phyloP scores from a whole-genome alignment of 2,888 invertebrate species.

The Metopia argyrocephala region DNA sequence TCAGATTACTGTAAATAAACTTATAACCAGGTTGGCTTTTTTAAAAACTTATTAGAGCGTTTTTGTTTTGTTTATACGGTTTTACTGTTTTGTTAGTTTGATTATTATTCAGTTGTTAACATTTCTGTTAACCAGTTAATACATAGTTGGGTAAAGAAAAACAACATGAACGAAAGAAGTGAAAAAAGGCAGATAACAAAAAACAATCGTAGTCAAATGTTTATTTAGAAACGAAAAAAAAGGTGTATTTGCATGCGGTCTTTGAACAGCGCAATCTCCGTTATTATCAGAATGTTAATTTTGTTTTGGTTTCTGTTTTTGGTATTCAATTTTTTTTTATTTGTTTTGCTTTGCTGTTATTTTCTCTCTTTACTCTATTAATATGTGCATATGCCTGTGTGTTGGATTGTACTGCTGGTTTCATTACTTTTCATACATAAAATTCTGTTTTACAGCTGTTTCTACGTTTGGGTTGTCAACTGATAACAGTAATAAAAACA shows the following conservation, averaged over 20 bases:
- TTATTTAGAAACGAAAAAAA: constrained; percentile 46
- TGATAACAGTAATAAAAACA: constrained; percentile 55
- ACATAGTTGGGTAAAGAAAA: constrained; percentile 15
- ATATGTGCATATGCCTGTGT: constrained; percentile 1
- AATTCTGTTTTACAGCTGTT: constrained; percentile 62
- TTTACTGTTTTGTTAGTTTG: too few species aligned
- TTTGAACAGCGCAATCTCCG: constrained; percentile 63
- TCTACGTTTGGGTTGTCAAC: constrained; percentile 60
- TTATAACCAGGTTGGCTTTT: too few species aligned
- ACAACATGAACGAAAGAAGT: constrained; percentile 24
- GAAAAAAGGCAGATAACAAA: background rate
- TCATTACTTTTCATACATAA: constrained; percentile 7
- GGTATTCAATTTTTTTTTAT: background rate
- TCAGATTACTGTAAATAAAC: too few species aligned
- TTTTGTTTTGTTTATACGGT: background rate
- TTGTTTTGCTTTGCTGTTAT: background rate
- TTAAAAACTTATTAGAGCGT: background rate
- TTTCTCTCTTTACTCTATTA: background rate
- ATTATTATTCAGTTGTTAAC: too few species aligned
- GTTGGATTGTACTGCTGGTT: constrained; percentile 46
- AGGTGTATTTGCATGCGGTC: constrained; percentile 63
- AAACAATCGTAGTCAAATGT: constrained; percentile 51
- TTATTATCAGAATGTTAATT: constrained; percentile 53
- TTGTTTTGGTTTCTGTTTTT: constrained; percentile 41
- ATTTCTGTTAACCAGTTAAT: constrained; percentile 54